These are phyloP conservation scores for Nerophis lumbriciformis DNA, from an alignment of 2,113 vertebrate genomes.

Conservation along the genomic window DNA sequence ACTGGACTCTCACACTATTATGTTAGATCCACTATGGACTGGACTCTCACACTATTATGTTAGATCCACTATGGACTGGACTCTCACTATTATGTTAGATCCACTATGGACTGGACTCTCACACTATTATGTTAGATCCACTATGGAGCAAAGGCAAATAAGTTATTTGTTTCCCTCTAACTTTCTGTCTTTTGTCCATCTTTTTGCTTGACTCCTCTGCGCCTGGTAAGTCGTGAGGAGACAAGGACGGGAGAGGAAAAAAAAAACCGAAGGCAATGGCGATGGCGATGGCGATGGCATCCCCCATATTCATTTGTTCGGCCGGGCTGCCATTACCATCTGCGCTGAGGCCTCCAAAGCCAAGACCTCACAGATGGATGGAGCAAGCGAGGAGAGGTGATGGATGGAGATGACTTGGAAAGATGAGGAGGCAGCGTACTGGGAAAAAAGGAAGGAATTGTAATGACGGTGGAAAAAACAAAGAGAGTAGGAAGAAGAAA, in stretches of 20 bases:
- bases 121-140: too few species aligned
- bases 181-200: constrained; percentile 16
- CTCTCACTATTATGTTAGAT: too few species aligned
- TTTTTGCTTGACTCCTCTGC: constrained; percentile 19
- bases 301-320: constrained; percentile 41
- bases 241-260: constrained; percentile 22
- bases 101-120: too few species aligned
- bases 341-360: constrained; percentile 37
- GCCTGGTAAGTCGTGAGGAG: constrained; percentile 29
- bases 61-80: too few species aligned
- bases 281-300: constrained; percentile 29
- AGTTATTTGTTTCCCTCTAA: constrained; percentile 10
- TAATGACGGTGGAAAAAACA: background rate
- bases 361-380: constrained; percentile 49
- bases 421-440: background rate
- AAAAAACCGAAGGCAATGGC: background rate
- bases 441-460: background rate
- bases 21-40: too few species aligned
- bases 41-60: too few species aligned
- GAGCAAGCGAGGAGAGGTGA: constrained; percentile 31
- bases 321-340: constrained; percentile 46
- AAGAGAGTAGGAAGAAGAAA: constrained; percentile 8
- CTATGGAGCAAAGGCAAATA: too few species aligned
- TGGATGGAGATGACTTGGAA: constrained; percentile 24
- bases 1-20: too few species aligned